A percentile compares a stretch with the other conserved stretches of the same genome.
These are phyloP conservation scores for Spisula subtruncata DNA, from an alignment of 2,888 invertebrate genomes.

Conservation along the genomic window DNA sequence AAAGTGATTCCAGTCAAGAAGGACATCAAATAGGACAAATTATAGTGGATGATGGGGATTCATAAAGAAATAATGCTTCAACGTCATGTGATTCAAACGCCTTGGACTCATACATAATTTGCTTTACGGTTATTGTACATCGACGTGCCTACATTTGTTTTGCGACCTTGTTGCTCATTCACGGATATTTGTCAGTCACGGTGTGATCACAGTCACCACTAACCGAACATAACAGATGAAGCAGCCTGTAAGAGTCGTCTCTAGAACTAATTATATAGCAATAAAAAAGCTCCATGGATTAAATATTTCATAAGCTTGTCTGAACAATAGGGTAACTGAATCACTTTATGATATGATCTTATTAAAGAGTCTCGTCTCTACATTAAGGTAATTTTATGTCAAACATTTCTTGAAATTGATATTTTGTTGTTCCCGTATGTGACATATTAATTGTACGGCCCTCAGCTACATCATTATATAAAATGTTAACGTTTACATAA, in stretches of 20 bases:
- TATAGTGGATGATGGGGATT: too few species aligned
- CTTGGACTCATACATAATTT: too few species aligned
- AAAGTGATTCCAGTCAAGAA: too few species aligned
- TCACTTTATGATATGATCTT: not conserved
- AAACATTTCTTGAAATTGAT: not conserved
- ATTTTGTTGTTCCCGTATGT: too few species aligned
- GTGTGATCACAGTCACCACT: not conserved
- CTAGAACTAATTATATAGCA: not conserved
- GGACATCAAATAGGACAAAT: too few species aligned
- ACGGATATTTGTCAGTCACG: not conserved
- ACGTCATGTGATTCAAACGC: too few species aligned
- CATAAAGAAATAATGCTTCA: too few species aligned
- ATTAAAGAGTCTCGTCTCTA: not conserved
- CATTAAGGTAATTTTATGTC: not conserved
- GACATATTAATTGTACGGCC: too few species aligned
- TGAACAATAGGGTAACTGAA: not conserved
- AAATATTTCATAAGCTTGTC: slow-evolving; percentile 26
- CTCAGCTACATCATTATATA: too few species aligned
- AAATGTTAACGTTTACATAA: too few species aligned
- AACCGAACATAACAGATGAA: not conserved
- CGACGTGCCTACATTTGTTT: too few species aligned
- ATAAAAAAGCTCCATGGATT: not conserved
- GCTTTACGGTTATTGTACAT: too few species aligned
- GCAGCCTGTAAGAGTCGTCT: not conserved
- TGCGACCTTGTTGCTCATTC: not conserved